Evolutionary conservation across 1,140 invertebrate species (phyloP).

Genomic region (Glossosoma conforme): DNA sequence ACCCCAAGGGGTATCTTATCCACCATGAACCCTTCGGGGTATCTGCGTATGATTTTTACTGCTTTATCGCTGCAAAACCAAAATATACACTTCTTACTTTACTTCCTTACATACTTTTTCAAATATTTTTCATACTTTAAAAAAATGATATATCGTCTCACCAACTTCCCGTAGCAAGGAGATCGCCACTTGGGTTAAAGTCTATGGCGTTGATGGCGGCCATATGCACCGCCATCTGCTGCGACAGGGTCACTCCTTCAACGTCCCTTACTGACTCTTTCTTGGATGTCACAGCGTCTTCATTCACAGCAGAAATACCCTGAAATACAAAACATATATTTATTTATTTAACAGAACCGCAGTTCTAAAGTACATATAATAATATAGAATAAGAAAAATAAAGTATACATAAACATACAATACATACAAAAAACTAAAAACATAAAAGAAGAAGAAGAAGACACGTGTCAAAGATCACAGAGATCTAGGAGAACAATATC

Average conservation of each 20-base stretch:
- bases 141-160: no score
- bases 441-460: no score
- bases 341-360: no score
- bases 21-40: slow-evolving; percentile 39
- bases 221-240: slow-evolving; percentile 48
- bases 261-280: slow-evolving; percentile 35
- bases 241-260: slow-evolving; percentile 44
- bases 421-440: no score
- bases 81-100: not conserved
- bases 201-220: slow-evolving; percentile 56
- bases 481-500: no score
- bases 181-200: slow-evolving; percentile 42
- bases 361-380: no score
- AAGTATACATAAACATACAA: no score
- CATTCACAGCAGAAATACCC: slow-evolving; percentile 34
- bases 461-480: no score
- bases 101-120: not conserved
- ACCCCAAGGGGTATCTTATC: slow-evolving; percentile 46
- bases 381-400: no score
- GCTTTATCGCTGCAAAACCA: slow-evolving; percentile 50
- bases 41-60: slow-evolving; percentile 45
- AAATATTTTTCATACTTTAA: no score
- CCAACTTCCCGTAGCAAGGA: slow-evolving; percentile 55
- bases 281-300: slow-evolving; percentile 38
- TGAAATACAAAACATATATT: slow-evolving; percentile 1